Conservation (phyloP, 2,113 vertebrate species). For the Pseudopodoces humilis region DNA sequence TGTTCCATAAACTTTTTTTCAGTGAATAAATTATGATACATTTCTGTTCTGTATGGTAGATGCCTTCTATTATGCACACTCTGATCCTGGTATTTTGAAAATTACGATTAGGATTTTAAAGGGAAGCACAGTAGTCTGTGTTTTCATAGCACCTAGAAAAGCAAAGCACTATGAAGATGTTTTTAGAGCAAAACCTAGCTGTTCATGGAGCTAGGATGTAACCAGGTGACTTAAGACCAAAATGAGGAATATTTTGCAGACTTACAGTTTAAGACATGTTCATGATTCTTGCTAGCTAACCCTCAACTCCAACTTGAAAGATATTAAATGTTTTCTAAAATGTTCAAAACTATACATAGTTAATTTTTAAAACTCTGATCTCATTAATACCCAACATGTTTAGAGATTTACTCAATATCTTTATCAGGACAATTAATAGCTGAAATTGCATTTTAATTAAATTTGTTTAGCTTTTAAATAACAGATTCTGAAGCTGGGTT, state of each 20-base stretch:
- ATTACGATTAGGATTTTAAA: background rate
- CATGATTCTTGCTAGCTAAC: background rate
- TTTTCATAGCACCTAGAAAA: background rate
- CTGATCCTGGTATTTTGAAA: background rate
- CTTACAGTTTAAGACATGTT: background rate
- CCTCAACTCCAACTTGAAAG: background rate
- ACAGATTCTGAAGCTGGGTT: background rate
- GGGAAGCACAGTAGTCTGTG: background rate
- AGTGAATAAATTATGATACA: background rate
- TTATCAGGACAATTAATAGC: background rate
- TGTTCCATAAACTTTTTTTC: background rate
- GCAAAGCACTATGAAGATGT: background rate
- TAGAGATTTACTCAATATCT: background rate
- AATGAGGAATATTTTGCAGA: background rate
- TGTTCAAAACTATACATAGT: background rate
- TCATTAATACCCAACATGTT: background rate
- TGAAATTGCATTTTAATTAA: background rate
- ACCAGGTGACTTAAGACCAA: background rate
- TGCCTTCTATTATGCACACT: background rate
- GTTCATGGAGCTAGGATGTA: background rate
- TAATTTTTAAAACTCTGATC: background rate
- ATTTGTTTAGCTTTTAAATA: background rate
- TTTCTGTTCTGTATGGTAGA: background rate
- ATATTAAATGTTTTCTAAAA: background rate
- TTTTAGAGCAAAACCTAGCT: background rate